phyloP scores from a whole-genome alignment of 2,797 vertebrate species.

The Nyctibius grandis region DNA sequence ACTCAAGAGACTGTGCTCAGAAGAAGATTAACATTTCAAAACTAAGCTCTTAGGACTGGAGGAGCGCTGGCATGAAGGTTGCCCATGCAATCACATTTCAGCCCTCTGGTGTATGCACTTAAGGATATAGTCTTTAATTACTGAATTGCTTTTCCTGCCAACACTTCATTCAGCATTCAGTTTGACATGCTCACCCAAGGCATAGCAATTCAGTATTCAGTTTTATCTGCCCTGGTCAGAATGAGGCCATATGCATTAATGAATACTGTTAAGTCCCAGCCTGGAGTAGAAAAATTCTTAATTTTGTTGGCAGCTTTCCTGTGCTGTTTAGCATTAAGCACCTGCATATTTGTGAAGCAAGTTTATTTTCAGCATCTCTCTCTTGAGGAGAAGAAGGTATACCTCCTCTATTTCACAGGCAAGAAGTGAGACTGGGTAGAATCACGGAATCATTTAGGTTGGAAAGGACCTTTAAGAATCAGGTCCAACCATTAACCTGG shows the following conservation, averaged over 20 bases:
- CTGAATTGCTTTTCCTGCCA: not conserved
- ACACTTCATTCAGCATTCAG: not conserved
- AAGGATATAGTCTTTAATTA: conserved; percentile 25
- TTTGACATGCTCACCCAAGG: not conserved
- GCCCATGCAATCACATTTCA: not conserved
- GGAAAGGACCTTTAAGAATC: too few relatives aligned
- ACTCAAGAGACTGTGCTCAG: not conserved
- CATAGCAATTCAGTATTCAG: not conserved
- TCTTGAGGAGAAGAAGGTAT: not conserved
- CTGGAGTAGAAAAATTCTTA: not conserved
- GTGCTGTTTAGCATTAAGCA: not conserved
- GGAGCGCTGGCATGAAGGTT: not conserved
- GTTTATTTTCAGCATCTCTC: not conserved
- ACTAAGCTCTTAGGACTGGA: not conserved
- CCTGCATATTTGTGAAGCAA: not conserved
- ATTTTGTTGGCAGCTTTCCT: not conserved
- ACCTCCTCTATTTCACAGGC: not conserved
- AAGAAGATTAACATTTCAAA: not conserved
- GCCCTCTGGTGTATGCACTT: not conserved
- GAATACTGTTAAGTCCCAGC: not conserved
- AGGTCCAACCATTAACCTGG: too few relatives aligned
- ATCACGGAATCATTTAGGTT: too few relatives aligned
- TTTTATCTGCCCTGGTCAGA: not conserved
- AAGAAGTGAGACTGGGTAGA: not conserved
- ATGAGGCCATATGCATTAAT: rapidly evolving